Base-by-base conservation (phyloP, 1,140 invertebrate genomes). In the Bombus balteatus region DNA sequence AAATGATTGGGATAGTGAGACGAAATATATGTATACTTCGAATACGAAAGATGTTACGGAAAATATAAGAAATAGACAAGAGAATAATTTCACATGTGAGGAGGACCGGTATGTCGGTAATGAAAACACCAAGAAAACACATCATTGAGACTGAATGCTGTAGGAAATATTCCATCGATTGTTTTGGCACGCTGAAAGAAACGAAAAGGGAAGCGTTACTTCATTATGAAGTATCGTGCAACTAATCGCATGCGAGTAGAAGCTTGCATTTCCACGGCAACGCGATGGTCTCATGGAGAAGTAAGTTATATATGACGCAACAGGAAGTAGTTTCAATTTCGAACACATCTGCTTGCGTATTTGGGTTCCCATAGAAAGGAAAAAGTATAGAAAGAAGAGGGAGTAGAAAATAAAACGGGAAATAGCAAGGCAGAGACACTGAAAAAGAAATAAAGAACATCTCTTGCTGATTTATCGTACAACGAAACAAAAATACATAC, bases 401-500 rank as follows among this genome's bases (percentile, higher is more conserved):
- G 66, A 12, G 75, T 43, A 77, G 77, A 59, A 68, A 73, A 62
- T 62, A 88, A 89, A 90, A 80, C 85, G 90, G 90, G 87, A 92
- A 92, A 93, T 92, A 90, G 90, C 81, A 70, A 79, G 88, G 71
- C 79, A 90, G 71, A 87, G 88, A 89, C 80, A 91, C 79, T 82
- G 57, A 91, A 79, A 86, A 80, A 65, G 83, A 86, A 85, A 92
- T 73, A 83, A 83, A 85, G 78, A 88, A 86, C 70, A 76, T 73
- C 79, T 83, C 75, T 81, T 70, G 81, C 66, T 79, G 47, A n/a
- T 32, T 87, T 79, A 86, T 84, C 72, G 72, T 88, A 91, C 87
- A 88, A 91, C 85, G 83, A 82, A 92, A 93, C 87, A 86, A 91
- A 92, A 93, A 93, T 93, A 93, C 93, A 93, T 93, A 93, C 93